Base-by-base conservation (phyloP, 1,140 invertebrate genomes). In the Ridgeia piscesae region DNA sequence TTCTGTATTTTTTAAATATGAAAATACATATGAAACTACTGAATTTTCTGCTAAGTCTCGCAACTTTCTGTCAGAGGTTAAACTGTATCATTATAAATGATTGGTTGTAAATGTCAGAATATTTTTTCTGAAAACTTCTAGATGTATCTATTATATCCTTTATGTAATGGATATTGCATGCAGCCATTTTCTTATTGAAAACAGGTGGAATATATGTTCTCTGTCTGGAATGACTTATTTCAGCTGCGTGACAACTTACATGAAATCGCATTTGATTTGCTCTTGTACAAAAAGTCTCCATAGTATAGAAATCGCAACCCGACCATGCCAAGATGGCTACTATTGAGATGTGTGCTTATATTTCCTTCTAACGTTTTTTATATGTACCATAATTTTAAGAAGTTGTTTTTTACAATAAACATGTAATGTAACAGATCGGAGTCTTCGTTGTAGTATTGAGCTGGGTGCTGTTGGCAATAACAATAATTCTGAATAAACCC, bases 371-470 rank as follows among this genome's bases (percentile, higher is more conserved):
- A 77, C 27, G 58, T 77, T 4, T 77, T 77, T 77, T 77, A 77
- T 77, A 77, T 77, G 58, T 77, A 77, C 27, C 0, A 77, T 77
- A 77, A 42, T 77, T 77, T 6, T 77, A 21, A 77, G 17, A 77
- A 77, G 58, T 77, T 77, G 58, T 77, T 77, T 77, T 77, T 77
- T 77, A 77, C 58, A 77, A 77, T 77, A 77, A 77, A 77, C 27
- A 21, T 50, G 58, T 77, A 17, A 77, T 21, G 58, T 77, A 77
- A 77, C 2, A 21, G 27, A 77, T 77, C 27, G 58, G 11, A 31
- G 58, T 77, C 27, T 9, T 77, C 0, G 58, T 77, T 9, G 27
- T 77, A 0, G 17, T 77, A 6, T 42, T 6, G 42, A 42, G 11
- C 42, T 42, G 42, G 11, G 11, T 11, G 42, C 42, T 42, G 4